Evolutionary conservation across 2,888 invertebrate genomes (phyloP), one percentile per base, ranked within the genome.

Genomic region (Norana najaformis): DNA sequence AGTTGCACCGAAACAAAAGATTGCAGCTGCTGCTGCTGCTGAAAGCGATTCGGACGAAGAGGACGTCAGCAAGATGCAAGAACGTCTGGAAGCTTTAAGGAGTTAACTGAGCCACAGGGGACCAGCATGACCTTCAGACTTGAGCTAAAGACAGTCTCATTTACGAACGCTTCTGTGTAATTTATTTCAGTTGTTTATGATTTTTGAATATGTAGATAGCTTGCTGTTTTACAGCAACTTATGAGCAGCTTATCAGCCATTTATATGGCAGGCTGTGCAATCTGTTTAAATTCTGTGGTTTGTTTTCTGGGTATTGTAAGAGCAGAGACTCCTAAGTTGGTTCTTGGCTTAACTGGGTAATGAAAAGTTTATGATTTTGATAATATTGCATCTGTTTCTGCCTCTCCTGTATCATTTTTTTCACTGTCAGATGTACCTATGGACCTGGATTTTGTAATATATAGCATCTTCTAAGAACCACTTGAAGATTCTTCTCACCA

Each of bases 1-100:
- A n/a, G 92, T 35, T 0, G 23, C 47, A 0, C 41, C 47, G 13
- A 2, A 30, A 69, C 34, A 36, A 37, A 8, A 85, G 18, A 85
- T 35, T 89, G 91, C 91, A 6, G 89, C 92, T 18, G 92, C 92
- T 16, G 92, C 92, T 20, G 92, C 91, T 37, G 91, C 92, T 18
- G 92, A 91, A 20, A 92, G 91, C 16, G 91, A 89, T 18, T 92
- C 92, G 23, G 91, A 90, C 23, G 96, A 96, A 89, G 97, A 96
- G 91, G 98, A 98, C 92, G 95, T 98, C n/a, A 97, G 97, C 93
- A 97, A 98, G 94, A 98, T 98, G 98, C 97, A 97, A 95, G 97
- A 96, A 91, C 96, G 98, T 92, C 96, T 98, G 91, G 97, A 98
- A 93, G 97, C 98, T 69, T 96, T 98, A 90, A 96, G 97, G 92